Base-by-base conservation (phyloP, 2,113 vertebrate species). In the Cephalopholis sonnerati region DNA sequence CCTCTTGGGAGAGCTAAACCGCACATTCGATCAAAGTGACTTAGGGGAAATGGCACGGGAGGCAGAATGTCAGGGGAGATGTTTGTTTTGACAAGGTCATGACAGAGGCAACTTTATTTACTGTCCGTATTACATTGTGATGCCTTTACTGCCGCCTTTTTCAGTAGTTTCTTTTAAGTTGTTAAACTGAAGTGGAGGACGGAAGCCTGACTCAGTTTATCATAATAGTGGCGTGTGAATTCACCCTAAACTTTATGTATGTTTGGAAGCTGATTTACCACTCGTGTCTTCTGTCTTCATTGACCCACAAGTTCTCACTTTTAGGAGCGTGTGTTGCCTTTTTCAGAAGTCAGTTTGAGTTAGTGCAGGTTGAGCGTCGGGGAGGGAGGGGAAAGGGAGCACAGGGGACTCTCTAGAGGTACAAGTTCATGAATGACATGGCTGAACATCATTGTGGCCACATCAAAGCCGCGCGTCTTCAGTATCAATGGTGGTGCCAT, bases 381-480 rank as follows among this genome's bases (percentile, higher is more conserved):
- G 72, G 27, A 62, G 32, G 74, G 46, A 57, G 67, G 85, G 69
- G 84, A 83, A 85, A 83, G 75, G 44, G 80, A 70, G 61, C 32
- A 18, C 44, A 29, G 51, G 55, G 62, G 76, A 66, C 58, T 66
- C 83, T 87, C 84, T 75, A 75, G 85, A 86, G 83, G 65, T 89
- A 89, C 88, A 91, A 90, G 86, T 91, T 93, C 88, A 93, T 95
- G 93, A 94, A 95, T 94, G 91, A 91, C 88, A 87, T 70, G 87
- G 88, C 89, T 90, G 92, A 93, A 86, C 82, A 77, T 93, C 88
- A 90, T 92, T 93, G 91, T 92, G 77, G 83, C 81, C 89, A 94
- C 94, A 93, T 95, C 94, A 95, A 95, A 95, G 94, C 81, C 1
- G 29, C 68, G 70, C 55, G 79, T 91, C 93, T 91, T 95, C 91